A percentile compares a stretch with the other conserved stretches of the same genome.
Conservation (phyloP, 2,888 invertebrate genomes). For the Trichopoda pennipes region DNA sequence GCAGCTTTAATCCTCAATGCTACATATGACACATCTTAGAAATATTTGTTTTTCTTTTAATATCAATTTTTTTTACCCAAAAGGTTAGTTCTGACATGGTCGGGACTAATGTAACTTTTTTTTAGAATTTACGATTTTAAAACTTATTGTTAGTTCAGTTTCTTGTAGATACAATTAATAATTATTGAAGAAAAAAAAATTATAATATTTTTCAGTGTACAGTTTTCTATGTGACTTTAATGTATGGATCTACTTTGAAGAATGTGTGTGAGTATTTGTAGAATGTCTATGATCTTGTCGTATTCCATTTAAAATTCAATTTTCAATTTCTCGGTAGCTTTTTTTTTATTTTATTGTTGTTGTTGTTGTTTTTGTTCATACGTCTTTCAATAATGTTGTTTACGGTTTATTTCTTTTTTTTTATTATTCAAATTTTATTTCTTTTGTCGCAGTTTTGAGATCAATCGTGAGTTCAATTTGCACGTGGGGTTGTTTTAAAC, state of each 20-base stretch:
- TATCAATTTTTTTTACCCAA: too few species aligned
- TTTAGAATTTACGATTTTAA: too few species aligned
- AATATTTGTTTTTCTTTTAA: too few species aligned
- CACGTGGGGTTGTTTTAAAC: constrained; percentile 61
- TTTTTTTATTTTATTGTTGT: constrained; percentile 27
- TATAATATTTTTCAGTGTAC: constrained; percentile 33
- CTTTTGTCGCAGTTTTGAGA: constrained; percentile 59
- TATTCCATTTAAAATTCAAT: constrained; percentile 62
- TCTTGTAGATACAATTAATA: too few species aligned
- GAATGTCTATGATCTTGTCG: constrained; percentile 51
- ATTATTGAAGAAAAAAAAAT: too few species aligned
- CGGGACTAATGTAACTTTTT: too few species aligned
- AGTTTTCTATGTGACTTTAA: constrained; percentile 26
- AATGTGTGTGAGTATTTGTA: constrained; percentile 28
- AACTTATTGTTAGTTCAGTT: too few species aligned
- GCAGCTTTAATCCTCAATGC: too few species aligned
- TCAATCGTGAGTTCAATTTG: constrained; percentile 68
- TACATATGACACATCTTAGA: too few species aligned
- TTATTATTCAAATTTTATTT: constrained; percentile 39
- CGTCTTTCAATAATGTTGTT: constrained; percentile 58
- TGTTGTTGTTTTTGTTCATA: constrained; percentile 30
- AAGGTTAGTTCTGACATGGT: too few species aligned
- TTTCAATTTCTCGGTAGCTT: constrained; percentile 67
- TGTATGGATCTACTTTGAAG: background rate
- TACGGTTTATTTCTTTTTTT: constrained; percentile 22